These are phyloP conservation scores for Brachyptera risi DNA, from an alignment of 2,888 invertebrate species.

Conservation along the genomic window DNA sequence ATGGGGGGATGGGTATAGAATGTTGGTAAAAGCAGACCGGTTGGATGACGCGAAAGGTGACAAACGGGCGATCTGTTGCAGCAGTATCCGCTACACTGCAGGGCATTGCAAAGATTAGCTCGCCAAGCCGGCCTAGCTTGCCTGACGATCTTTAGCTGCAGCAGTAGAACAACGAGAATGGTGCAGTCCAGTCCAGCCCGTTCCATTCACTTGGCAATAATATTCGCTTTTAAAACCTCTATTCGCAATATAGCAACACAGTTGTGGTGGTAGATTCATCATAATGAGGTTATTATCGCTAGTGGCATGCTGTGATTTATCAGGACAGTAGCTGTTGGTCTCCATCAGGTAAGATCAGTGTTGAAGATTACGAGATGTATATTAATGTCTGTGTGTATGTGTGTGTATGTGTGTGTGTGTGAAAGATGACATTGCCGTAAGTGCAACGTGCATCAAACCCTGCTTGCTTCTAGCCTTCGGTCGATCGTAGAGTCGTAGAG, in stretches of 20 bases:
- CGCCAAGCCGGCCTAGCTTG: too few relatives aligned
- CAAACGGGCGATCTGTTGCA: conserved; percentile 25
- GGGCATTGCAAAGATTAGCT: neutral
- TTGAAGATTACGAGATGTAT: neutral
- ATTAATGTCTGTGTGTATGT: neutral
- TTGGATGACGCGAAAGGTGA: conserved; percentile 26
- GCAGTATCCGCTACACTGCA: neutral
- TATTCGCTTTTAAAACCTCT: neutral
- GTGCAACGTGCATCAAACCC: too few relatives aligned
- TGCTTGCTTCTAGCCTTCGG: too few relatives aligned
- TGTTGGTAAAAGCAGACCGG: conserved; percentile 25
- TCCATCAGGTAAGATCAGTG: neutral
- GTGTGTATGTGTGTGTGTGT: too few relatives aligned
- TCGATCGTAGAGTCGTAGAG: too few relatives aligned
- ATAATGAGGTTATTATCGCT: neutral
- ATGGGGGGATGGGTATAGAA: conserved; percentile 17
- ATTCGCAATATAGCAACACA: too few relatives aligned
- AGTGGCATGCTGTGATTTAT: neutral
- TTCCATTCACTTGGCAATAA: neutral
- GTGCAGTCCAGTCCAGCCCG: neutral
- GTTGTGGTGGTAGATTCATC: conserved; percentile 2
- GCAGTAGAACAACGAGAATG: neutral
- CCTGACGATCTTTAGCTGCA: neutral
- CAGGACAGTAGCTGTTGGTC: conserved; percentile 8
- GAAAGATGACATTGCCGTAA: conserved; percentile 7